Base-by-base conservation (phyloP, 2,888 invertebrate species). In the Leucophenga maculata region DNA sequence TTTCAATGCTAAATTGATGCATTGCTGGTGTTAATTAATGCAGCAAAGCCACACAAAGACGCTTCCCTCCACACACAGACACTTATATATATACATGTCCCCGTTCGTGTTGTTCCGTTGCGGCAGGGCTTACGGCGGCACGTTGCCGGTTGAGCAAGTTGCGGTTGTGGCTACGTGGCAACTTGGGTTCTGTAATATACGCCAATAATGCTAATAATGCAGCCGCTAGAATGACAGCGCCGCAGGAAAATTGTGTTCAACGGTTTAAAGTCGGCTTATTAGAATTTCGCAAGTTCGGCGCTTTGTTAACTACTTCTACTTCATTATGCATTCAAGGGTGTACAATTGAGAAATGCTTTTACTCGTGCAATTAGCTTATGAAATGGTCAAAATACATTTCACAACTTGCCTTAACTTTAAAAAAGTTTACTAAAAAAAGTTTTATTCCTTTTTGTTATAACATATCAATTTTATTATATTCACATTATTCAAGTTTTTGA, bases 1-100 rank as follows among this genome's bases (percentile, higher is more conserved):
- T 64, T 64, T 16, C n/a, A 64, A 32, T 64, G 62, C 62, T 46
- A 64, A 64, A 64, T 39, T 64, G 62, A 39, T 39, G 46, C 62
- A 57, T 57, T 31, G n/a, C 57, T 26, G 31, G 26, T 57, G 57
- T 57, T 57, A 57, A 57, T 57, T 57, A 57, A 57, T 57, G 31
- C 57, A 57, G 31, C 57, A 31, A 57, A 57, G 13, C 9, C 39
- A 48, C 60, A 39, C 20, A 60, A 18, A 16, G 9, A 64, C 62
- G 16, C 62, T 22, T n/a, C 4, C 48, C 9, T 1, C 3, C 4
- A 46, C 32, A 16, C 32, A 6, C 39, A 55, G 9, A 60, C 60
- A 39, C 18, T 8, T 11, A 32, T 4, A 57, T 14, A 57, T 8
- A 13, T 22, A 55, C 22, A 55, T 55, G 55, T 18, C 46, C 1